Percentiles rank a stretch among this genome's conserved stretches.
Conservation (phyloP, 2,888 invertebrate species). For the Mechanitis messenoides region DNA sequence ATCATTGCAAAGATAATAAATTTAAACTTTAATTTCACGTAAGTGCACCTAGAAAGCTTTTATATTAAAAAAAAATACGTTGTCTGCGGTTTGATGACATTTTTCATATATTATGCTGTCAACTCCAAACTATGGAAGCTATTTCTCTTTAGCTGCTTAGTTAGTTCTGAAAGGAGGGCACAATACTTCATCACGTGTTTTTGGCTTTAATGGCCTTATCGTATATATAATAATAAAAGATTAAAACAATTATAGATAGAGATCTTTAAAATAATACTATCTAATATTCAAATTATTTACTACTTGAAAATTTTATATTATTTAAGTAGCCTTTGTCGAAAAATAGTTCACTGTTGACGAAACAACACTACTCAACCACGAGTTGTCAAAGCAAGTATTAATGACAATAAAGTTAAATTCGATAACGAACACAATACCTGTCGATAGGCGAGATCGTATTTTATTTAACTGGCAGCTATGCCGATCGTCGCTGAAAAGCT, state of each 20-base stretch:
- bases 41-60: not conserved
- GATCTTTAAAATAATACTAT: no score
- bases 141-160: constrained; percentile 20
- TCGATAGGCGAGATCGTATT: constrained; percentile 4
- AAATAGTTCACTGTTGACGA: not conserved
- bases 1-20: no score
- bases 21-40: constrained; percentile 1
- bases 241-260: no score
- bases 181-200: not conserved
- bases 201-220: not conserved
- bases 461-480: constrained; percentile 10
- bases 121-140: constrained; percentile 25
- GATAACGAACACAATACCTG: constrained; percentile 2
- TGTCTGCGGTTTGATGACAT: constrained; percentile 16
- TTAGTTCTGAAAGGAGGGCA: constrained; percentile 21
- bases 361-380: not conserved
- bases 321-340: not conserved
- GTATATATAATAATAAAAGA: no score
- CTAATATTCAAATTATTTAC: no score
- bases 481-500: constrained; percentile 44
- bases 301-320: no score
- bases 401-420: constrained; percentile 2
- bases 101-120: constrained; percentile 22
- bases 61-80: not conserved
- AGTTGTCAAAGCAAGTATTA: not conserved